Evolutionary conservation across 2,888 invertebrate species (phyloP).

Genomic region (Pemphredon lugubris): DNA sequence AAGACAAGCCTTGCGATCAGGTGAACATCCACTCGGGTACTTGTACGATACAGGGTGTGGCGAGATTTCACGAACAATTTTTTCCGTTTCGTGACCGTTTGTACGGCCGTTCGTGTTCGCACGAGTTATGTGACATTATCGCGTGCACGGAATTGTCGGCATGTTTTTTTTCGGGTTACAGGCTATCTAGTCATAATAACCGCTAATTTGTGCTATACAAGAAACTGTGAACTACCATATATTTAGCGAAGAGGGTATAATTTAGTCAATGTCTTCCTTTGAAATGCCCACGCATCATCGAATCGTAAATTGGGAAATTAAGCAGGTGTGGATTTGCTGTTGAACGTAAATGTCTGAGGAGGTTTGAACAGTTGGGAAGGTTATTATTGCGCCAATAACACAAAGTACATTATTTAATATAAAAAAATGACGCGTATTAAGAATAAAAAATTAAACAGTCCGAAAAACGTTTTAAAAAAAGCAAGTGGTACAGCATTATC

Average conservation of each 20-base stretch:
- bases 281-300: not conserved
- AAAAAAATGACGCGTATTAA: too few relatives aligned
- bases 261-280: not conserved
- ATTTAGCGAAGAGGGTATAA: slow-evolving; percentile 1
- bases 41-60: not conserved
- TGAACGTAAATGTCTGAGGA: too few relatives aligned
- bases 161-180: not conserved
- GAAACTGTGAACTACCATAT: not conserved
- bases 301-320: too few relatives aligned
- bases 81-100: not conserved
- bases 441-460: too few relatives aligned
- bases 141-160: slow-evolving; percentile 2
- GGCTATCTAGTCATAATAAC: slow-evolving; percentile 8
- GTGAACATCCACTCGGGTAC: too few relatives aligned
- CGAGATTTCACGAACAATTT: not conserved
- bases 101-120: not conserved
- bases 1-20: too few relatives aligned
- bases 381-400: too few relatives aligned
- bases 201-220: not conserved
- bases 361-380: too few relatives aligned
- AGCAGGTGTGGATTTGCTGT: too few relatives aligned
- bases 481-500: too few relatives aligned
- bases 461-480: too few relatives aligned
- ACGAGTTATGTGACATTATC: not conserved
- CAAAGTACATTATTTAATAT: too few relatives aligned